A percentile compares a stretch with the other conserved stretches of the same genome.
phyloP scores from a whole-genome alignment of 2,113 vertebrate species.

The Ailuropoda melanoleuca region DNA sequence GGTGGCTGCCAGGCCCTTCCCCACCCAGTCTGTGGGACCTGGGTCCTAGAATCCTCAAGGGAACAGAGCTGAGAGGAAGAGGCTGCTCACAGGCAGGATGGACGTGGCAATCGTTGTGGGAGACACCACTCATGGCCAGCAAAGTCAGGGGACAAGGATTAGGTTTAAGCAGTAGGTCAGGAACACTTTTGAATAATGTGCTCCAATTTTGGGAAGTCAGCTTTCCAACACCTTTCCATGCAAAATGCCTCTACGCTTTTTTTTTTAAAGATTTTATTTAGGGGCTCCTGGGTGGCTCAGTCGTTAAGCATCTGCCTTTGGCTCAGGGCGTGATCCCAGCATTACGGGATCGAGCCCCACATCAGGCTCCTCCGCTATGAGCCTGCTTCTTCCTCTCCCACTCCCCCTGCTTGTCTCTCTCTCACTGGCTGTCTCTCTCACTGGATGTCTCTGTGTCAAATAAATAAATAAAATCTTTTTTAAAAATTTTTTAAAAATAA shows the following conservation, averaged over 20 bases:
- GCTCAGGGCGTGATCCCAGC: no score
- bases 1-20: neutral
- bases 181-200: neutral
- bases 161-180: neutral
- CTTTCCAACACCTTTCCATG: neutral
- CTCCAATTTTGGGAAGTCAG: neutral
- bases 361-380: no score
- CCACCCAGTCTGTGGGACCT: neutral
- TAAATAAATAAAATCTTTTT: no score
- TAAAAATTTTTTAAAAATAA: no score
- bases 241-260: neutral
- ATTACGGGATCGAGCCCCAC: no score
- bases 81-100: neutral
- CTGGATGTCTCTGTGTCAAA: no score
- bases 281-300: no score
- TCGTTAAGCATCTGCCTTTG: no score
- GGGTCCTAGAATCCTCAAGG: neutral
- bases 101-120: fast-evolving
- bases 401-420: no score
- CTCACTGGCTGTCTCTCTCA: no score
- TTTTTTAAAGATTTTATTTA: neutral
- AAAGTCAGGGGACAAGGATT: neutral
- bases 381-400: no score
- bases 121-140: neutral
- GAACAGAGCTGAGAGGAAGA: neutral